Evolutionary conservation across 2,888 invertebrate genomes (phyloP).

Genomic region (Xestia xanthographa): DNA sequence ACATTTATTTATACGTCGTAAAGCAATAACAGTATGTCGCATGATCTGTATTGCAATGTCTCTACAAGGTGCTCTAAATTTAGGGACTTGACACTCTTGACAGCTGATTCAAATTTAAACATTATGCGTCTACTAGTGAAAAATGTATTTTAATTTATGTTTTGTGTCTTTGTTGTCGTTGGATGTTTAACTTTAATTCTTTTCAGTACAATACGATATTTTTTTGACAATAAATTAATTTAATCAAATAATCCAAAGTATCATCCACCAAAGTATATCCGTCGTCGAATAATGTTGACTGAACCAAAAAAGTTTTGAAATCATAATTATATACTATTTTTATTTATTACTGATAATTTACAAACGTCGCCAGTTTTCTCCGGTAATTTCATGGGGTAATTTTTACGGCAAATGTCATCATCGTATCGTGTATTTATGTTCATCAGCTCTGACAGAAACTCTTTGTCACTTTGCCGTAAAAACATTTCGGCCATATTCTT

Average conservation of each 20-base stretch:
- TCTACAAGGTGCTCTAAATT: conserved; percentile 20
- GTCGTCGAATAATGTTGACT: not conserved
- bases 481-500: no score
- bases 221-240: not conserved
- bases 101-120: conserved; percentile 19
- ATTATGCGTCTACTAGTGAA: not conserved
- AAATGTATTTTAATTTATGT: conserved; percentile 4
- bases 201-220: no score
- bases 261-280: not conserved
- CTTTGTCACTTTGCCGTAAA: no score
- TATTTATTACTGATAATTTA: not conserved
- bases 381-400: not conserved
- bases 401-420: not conserved
- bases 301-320: not conserved
- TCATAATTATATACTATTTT: no score
- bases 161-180: not conserved
- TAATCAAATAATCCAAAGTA: not conserved
- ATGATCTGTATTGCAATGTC: not conserved
- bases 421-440: no score
- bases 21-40: not conserved
- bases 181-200: not conserved
- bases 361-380: not conserved
- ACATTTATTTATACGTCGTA: not conserved
- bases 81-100: not conserved
- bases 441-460: not conserved